Evolutionary conservation across 2,888 invertebrate genomes (phyloP).

Genomic region (Diloba caeruleocephala): DNA sequence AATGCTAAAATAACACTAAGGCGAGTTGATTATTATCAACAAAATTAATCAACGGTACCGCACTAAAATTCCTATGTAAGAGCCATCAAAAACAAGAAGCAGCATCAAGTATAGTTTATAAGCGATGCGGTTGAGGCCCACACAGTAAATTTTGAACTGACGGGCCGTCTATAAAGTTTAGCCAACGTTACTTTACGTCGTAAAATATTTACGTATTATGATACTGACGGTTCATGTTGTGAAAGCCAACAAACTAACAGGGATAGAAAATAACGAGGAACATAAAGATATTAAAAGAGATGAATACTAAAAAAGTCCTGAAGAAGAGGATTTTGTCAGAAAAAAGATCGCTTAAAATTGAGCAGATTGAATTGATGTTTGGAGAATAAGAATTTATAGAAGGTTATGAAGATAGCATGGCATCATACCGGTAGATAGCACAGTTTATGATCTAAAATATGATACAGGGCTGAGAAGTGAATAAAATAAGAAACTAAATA

Average conservation of each 20-base stretch:
- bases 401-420: no score
- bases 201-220: constrained; percentile 61
- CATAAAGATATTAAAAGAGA: no score
- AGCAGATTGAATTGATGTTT: no score
- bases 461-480: no score
- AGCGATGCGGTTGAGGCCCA: constrained; percentile 56
- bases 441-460: no score
- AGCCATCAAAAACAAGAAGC: constrained; percentile 57
- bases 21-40: constrained; percentile 45
- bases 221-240: constrained; percentile 41
- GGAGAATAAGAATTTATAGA: no score
- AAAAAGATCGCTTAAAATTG: no score
- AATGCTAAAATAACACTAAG: constrained; percentile 29
- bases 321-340: no score
- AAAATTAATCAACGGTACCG: constrained; percentile 50
- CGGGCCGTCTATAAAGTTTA: constrained; percentile 60
- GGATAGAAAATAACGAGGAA: constrained; percentile 4
- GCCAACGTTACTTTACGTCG: constrained; percentile 50
- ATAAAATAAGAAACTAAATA: constrained; percentile 2
- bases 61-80: constrained; percentile 50
- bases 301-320: no score
- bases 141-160: constrained; percentile 63
- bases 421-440: no score
- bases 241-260: constrained; percentile 21
- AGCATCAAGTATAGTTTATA: constrained; percentile 57